These are phyloP conservation scores for Drosophila pachea DNA, from an alignment of 1,140 invertebrate species.

Conservation along the genomic window DNA sequence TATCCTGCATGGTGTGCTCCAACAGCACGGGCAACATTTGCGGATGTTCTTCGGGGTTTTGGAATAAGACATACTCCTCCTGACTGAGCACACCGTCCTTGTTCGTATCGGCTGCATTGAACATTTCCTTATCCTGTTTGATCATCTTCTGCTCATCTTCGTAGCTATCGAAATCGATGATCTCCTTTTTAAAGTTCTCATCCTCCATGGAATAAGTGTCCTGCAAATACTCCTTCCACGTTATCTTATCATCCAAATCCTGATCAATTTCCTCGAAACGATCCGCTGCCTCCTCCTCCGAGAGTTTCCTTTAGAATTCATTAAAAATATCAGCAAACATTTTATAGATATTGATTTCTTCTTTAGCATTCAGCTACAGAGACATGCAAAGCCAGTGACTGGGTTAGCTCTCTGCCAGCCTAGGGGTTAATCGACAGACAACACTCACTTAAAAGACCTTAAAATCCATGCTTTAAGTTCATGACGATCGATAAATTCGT, in stretches of 20 bases:
- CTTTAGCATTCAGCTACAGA: conserved; percentile 3
- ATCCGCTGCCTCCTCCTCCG: conserved; percentile 92
- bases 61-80: conserved; percentile 93
- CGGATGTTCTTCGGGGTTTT: conserved; percentile 95
- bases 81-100: conserved; percentile 88
- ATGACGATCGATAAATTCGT: conserved; percentile 86
- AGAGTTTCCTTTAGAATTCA: conserved; percentile 84
- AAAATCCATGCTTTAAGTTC: conserved; percentile 96
- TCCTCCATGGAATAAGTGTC: conserved; percentile 89
- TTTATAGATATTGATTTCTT: not conserved
- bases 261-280: conserved; percentile 91
- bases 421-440: conserved; percentile 67
- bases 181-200: conserved; percentile 78
- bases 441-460: conserved; percentile 91
- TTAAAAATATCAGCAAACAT: not conserved
- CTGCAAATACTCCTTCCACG: conserved; percentile 92
- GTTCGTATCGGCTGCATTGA: conserved; percentile 91
- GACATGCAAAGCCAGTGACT: conserved; percentile 35
- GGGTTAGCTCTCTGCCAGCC: conserved; percentile 21
- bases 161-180: conserved; percentile 78
- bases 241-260: conserved; percentile 89
- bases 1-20: conserved; percentile 90
- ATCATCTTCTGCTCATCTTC: conserved; percentile 82
- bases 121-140: conserved; percentile 91
- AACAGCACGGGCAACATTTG: conserved; percentile 92